These are phyloP conservation scores for Lacanobia wlatinum DNA, from an alignment of 2,888 invertebrate species.

Conservation along the genomic window DNA sequence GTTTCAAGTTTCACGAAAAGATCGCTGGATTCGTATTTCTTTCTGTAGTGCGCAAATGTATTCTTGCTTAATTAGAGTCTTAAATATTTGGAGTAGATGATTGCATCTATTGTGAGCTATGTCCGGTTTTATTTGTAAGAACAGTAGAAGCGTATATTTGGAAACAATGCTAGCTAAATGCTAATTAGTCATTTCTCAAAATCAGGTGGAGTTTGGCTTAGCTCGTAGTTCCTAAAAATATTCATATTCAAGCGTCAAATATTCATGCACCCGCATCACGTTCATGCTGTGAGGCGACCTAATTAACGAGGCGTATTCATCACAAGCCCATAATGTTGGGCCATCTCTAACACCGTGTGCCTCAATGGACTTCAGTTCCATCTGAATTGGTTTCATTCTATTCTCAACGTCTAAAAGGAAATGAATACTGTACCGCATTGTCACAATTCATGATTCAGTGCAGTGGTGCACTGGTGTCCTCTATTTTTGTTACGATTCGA, in stretches of 20 bases:
- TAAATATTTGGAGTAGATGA: too few species aligned
- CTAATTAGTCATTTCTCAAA: neutral
- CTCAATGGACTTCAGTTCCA: slow-evolving; percentile 21
- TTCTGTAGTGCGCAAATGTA: too few species aligned
- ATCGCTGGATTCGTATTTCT: too few species aligned
- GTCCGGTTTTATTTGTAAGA: neutral
- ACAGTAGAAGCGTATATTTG: neutral
- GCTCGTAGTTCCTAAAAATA: neutral
- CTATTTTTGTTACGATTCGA: neutral
- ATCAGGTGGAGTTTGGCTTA: neutral
- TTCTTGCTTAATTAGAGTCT: too few species aligned
- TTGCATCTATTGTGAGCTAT: too few species aligned
- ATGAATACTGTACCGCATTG: slow-evolving; percentile 25
- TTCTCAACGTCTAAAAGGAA: slow-evolving; percentile 11
- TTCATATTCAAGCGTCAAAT: too few species aligned
- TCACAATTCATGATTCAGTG: slow-evolving; percentile 25
- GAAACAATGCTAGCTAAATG: neutral
- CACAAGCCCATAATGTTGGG: neutral
- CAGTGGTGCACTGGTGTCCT: neutral
- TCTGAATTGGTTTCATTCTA: slow-evolving; percentile 6
- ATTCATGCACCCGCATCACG: neutral
- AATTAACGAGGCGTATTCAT: neutral
- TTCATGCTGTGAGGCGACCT: neutral
- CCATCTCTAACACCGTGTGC: neutral
- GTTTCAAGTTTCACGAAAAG: neutral